phyloP scores from a whole-genome alignment of 2,797 vertebrate species.

The Phyllotis vaccarum region DNA sequence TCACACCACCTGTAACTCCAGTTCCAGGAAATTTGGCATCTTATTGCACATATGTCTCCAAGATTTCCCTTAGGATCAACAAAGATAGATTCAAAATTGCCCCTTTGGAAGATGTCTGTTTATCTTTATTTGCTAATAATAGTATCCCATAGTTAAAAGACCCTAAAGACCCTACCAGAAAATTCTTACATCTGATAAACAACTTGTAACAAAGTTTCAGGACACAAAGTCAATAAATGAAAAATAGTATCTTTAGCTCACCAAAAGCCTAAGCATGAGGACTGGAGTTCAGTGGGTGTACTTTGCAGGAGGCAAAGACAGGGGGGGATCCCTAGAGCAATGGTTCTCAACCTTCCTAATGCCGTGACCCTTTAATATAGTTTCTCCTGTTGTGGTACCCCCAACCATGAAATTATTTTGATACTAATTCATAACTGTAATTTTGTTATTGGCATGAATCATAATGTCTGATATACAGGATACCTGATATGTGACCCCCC shows the following conservation, averaged over 20 bases:
- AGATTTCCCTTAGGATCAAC: conserved; percentile 20
- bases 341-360: background rate
- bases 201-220: background rate
- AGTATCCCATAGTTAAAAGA: background rate
- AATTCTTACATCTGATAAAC: background rate
- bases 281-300: background rate
- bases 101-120: background rate
- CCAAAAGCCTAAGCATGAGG: background rate
- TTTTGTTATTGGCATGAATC: background rate
- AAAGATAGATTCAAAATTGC: conserved; percentile 46
- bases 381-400: background rate
- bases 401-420: background rate
- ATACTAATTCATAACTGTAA: background rate
- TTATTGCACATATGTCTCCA: background rate
- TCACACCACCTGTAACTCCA: background rate
- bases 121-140: background rate
- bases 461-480: background rate
- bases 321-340: background rate
- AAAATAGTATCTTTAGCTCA: background rate
- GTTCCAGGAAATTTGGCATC: background rate
- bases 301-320: background rate
- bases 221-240: background rate
- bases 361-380: background rate
- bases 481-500: background rate
- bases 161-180: background rate